Evolutionary conservation across 2,113 vertebrate species (phyloP).

Genomic region (Xyrauchen texanus): DNA sequence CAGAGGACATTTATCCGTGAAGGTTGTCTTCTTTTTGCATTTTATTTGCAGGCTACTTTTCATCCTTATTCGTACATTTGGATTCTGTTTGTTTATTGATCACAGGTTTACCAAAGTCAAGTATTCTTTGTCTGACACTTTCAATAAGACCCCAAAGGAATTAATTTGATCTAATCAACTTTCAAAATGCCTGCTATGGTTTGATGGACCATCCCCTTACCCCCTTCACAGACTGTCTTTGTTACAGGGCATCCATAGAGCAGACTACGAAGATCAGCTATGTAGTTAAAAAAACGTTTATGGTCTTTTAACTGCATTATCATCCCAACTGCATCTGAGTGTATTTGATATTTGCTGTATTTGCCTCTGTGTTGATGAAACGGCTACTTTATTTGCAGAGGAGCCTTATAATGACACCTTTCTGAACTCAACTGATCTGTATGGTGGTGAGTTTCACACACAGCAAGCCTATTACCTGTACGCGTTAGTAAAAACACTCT

Average conservation of each 20-base stretch:
- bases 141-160: too few species aligned
- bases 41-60: not conserved
- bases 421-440: constrained; percentile 87
- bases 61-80: too few species aligned
- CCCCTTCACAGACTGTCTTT: not conserved
- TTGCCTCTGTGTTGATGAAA: constrained; percentile 47
- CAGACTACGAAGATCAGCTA: too few species aligned
- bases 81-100: too few species aligned
- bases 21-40: not conserved
- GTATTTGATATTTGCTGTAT: not conserved
- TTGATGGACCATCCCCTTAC: not conserved
- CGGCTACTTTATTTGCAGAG: constrained; percentile 79
- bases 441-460: constrained; percentile 86
- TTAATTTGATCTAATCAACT: not conserved
- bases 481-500: constrained; percentile 62
- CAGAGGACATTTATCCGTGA: not conserved
- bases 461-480: constrained; percentile 58
- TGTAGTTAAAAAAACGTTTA: too few species aligned
- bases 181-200: not conserved
- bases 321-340: not conserved
- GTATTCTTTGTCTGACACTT: too few species aligned
- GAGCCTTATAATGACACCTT: constrained; percentile 88
- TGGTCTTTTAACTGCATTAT: too few species aligned
- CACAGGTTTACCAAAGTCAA: too few species aligned
- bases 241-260: not conserved